Evolutionary conservation across 2,113 vertebrate genomes (phyloP), one percentile per base, ranked within the genome.

Genomic region (Tetraodon nigroviridis): DNA sequence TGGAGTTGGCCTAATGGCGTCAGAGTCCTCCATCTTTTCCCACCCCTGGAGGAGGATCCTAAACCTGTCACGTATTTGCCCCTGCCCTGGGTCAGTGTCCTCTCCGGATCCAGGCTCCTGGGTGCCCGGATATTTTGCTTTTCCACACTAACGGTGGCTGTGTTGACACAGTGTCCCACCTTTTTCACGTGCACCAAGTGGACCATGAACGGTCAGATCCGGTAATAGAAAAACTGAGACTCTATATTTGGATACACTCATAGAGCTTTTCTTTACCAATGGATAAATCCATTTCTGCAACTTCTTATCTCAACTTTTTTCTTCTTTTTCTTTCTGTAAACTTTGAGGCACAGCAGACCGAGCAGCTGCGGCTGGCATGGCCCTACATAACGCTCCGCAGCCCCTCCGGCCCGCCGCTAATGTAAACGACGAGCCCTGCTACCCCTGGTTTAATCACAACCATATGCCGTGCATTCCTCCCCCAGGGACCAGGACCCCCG

Each of bases 381-480:
- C 21, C 52, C 57, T 67, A 68, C 73, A 66, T 68, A 78, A 73
- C 79, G 62, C 53, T 56, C 50, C 64, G 18, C 64, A 44, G 60
- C 58, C 74, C 75, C 71, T 63, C 52, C 71, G 79, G 71, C 74
- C 48, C 71, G 67, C 59, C 58, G 65, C 69, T 80, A 80, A 83
- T 79, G 73, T 84, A 83, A 82, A 83, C 57, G 47, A 61, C 60
- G 76, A 42, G 67, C 81, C 77, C 73, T 17, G 52, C 69, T 62
- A 67, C 71, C 70, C 64, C 69, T 51, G 71, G 71, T 76, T 73
- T 86, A 86, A 84, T 85, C 81, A 78, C 63, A 80, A 73, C 76
- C 84, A 86, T 83, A 81, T 89, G 80, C 68, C 67, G 52, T 7
- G 29, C 78, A 79, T 74, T 82, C 71, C 62, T 59, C 58, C 73